phyloP scores from a whole-genome alignment of 2,888 invertebrate genomes.

The Andricus quercusramuli region DNA sequence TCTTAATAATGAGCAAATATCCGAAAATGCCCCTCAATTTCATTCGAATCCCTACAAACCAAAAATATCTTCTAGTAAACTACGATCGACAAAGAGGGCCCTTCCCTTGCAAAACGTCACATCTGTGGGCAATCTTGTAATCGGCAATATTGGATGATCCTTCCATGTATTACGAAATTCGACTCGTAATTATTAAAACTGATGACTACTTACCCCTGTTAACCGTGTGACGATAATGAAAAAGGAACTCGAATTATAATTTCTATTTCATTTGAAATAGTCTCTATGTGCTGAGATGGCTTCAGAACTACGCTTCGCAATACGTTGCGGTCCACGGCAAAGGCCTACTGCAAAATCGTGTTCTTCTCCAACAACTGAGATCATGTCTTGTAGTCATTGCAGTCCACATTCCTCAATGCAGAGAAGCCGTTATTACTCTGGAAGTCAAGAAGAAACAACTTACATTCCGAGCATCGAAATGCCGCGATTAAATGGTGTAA shows the following conservation, averaged over 20 bases:
- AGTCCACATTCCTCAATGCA: conserved; percentile 72
- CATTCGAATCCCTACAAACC: too few relatives aligned
- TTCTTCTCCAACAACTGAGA: conserved; percentile 63
- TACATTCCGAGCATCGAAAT: conserved; percentile 77
- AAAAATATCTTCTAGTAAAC: too few relatives aligned
- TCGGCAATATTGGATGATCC: neutral
- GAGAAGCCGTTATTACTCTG: conserved; percentile 70
- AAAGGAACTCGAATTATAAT: neutral
- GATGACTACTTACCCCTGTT: conserved; percentile 13
- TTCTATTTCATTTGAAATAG: conserved; percentile 78
- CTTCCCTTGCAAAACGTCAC: too few relatives aligned
- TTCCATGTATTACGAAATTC: neutral
- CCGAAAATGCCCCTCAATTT: too few relatives aligned
- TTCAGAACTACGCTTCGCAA: conserved; percentile 93
- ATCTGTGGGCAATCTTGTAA: neutral
- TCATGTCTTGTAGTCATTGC: conserved; percentile 72
- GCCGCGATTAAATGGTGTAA: conserved; percentile 78
- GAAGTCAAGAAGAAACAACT: conserved; percentile 74
- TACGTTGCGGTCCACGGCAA: conserved; percentile 92
- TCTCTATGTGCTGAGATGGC: conserved; percentile 97
- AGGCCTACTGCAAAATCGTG: conserved; percentile 89
- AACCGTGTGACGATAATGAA: neutral
- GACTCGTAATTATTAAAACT: neutral
- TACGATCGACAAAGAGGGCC: too few relatives aligned
- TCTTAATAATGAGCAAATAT: too few relatives aligned